Base-by-base conservation (phyloP, 2,797 vertebrate species). In the Chromis chromis region DNA sequence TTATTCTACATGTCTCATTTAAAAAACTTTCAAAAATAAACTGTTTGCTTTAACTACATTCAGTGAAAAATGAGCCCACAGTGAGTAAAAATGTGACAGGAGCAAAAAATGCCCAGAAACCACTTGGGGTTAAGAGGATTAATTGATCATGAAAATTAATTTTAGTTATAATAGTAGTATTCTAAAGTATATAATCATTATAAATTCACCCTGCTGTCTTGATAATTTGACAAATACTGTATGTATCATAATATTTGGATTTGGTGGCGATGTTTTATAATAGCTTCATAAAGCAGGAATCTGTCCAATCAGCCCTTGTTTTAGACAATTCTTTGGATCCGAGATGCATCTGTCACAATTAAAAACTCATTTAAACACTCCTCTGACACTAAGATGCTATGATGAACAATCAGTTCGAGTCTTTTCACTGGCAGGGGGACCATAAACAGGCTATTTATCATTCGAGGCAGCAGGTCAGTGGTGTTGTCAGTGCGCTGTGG, bases 401-500 rank as follows among this genome's bases (percentile, higher is more conserved):
- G 62, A 86, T 81, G 76, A 66, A 79, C 12, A 54, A 76, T 77
- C 59, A 67, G 55, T n/a, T n/a, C n/a, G 21, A 62, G 44, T 65
- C n/a, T 69, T 70, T 78, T 76, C 50, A 62, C 58, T 73, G 54
- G 57, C 71, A 65, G 36, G 16, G 65, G 50, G 73, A 64, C 59
- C 28, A 70, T 76, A 81, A 87, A 86, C 70, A 71, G 63, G 53
- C 57, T 68, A 77, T 90, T 88, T 81, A 82, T 83, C 82, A 66
- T 61, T 55, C 22, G 60, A 71, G 65, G 70, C 75, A 82, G 81
- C 83, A 81, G 74, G 87, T 89, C 78, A 89, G 42, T 74, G 77
- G 78, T 76, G 83, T 86, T 88, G 79, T 86, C 76, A 65, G 55
- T 70, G 68, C 33, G 1, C 42, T 33, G 67, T 27, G 73, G 63